Conservation (phyloP, 1,140 invertebrate genomes). For the Dryas iulia region DNA sequence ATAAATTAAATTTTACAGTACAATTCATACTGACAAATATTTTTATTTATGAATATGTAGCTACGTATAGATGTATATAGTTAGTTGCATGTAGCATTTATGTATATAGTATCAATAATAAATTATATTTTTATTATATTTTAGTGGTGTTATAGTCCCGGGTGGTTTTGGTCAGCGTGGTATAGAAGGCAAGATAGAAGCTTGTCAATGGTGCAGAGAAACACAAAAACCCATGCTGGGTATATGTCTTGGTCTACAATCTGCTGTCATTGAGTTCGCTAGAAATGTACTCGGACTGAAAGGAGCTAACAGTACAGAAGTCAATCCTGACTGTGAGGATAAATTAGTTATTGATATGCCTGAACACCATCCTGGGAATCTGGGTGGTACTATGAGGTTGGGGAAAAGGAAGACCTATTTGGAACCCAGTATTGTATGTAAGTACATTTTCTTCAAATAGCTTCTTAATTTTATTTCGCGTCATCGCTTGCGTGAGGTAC, state of each 20-base stretch:
- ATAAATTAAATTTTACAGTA: no score
- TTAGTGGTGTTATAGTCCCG: slow-evolving; percentile 96
- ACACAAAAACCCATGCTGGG: slow-evolving; percentile 96
- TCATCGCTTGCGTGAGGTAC: no score
- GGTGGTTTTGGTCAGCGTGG: slow-evolving; percentile 98
- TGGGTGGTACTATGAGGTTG: slow-evolving; percentile 99
- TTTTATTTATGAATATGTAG: no score
- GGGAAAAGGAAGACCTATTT: slow-evolving; percentile 95
- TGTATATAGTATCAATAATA: slow-evolving; percentile 1
- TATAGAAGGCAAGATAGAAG: slow-evolving; percentile 97
- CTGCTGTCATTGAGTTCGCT: slow-evolving; percentile 98
- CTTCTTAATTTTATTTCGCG: no score
- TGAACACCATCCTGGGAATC: slow-evolving; percentile 94
- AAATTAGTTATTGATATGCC: slow-evolving; percentile 99
- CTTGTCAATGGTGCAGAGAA: slow-evolving; percentile 95
- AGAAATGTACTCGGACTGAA: slow-evolving; percentile 90
- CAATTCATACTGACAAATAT: no score
- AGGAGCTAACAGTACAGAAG: slow-evolving; percentile 94
- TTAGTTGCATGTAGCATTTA: no score
- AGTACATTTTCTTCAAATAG: no score
- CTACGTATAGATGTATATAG: no score
- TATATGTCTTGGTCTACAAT: slow-evolving; percentile 98
- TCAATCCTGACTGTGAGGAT: slow-evolving; percentile 86
- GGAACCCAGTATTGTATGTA: slow-evolving; percentile 86
- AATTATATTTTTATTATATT: slow-evolving; percentile 42